phyloP scores from a whole-genome alignment of 2,888 invertebrate genomes.

The Eupithecia pulchellata region DNA sequence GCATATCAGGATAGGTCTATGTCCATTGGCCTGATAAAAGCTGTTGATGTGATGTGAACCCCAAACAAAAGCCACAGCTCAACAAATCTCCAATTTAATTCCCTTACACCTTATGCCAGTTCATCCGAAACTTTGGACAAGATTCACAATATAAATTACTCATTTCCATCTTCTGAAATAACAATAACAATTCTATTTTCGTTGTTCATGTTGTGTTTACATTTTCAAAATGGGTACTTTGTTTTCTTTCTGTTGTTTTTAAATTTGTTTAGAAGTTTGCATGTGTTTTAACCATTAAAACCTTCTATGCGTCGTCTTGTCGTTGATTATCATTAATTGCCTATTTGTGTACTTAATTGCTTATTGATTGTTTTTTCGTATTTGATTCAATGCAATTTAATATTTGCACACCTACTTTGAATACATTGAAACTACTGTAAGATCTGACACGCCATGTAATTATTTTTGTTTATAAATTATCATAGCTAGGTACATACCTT shows the following conservation, averaged over 20 bases:
- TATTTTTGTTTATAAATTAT: too few relatives aligned
- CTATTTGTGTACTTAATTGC: too few relatives aligned
- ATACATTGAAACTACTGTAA: too few relatives aligned
- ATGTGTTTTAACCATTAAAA: not conserved
- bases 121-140: slow-evolving; percentile 28
- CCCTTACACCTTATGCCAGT: not conserved
- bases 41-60: not conserved
- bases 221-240: not conserved
- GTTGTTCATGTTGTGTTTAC: slow-evolving; percentile 13
- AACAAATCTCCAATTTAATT: not conserved
- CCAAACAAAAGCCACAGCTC: not conserved
- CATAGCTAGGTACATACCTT: too few relatives aligned
- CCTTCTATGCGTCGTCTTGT: too few relatives aligned
- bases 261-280: not conserved
- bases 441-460: too few relatives aligned
- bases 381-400: too few relatives aligned
- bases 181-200: slow-evolving; percentile 29
- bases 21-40: not conserved
- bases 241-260: not conserved
- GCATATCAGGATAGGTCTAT: not conserved
- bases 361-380: too few relatives aligned
- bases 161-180: slow-evolving; percentile 29
- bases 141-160: slow-evolving; percentile 34
- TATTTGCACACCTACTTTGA: too few relatives aligned
- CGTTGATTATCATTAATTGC: too few relatives aligned